Base-by-base conservation (phyloP, 1,140 invertebrate genomes). In the Pseudomyrmex dendroicus region DNA sequence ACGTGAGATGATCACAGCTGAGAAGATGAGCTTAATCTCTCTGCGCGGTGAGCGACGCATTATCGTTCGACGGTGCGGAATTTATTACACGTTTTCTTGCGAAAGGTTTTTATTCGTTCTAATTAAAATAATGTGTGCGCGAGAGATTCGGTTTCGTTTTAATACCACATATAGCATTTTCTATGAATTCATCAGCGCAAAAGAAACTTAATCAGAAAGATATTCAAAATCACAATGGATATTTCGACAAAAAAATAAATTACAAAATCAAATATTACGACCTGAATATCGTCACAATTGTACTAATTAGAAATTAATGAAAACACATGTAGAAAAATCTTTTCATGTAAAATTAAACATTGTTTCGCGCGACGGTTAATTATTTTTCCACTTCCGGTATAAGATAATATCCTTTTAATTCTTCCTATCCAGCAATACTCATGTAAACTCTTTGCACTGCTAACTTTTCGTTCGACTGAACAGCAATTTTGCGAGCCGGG, bases 401-500 rank as follows among this genome's bases (percentile, higher is more conserved):
- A 54, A 48, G 22, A 48, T 76, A 66, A 12, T 15, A 7, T 2
- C 0, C 13, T 57, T 20, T 80, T 70, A 48, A 61, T 80, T 72
- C 50, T 22, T 25, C 44, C 20, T 20, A 2, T 10, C 48, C 48
- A 9, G 7, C 17, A 80, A 80, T 25, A 3, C 66, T 70, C 48
- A n/a, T 48, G 48, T 25, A 80, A 80, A 80, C 54, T 72, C 44
- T 50, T 50, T 46, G 54, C 72, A 50, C 50, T 4, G 20, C 8
- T 50, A 50, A 80, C 56, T 80, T 76, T 57, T 15, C 22, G 66
- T 80, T 80, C 52, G 66, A 70, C 56, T 17, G 54, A 9, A 78
- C 10, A 50, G 54, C 48, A 17, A 80, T 72, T 50, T 80, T 59
- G 20, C 17, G 44, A 57, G 10, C 20, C 62, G 46, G 44, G 1